phyloP scores from a whole-genome alignment of 2,113 vertebrate species.

The Bos taurus region ARS-UCD2.0 NC_037355.1:5494501-5495000 shows the following conservation, averaged over 20 bases:
- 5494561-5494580: background rate
- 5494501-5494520: background rate
- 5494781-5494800: background rate
- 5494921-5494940: background rate
- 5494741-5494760: background rate
- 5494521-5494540: accelerated
- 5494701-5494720: background rate
- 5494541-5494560: background rate
- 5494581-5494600: background rate
- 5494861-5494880: background rate
- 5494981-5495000: background rate
- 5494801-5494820: background rate
- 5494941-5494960: background rate
- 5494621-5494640: background rate
- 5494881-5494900: background rate
- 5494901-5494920: background rate
- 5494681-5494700: background rate
- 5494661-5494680: background rate
- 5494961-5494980: too few relatives aligned
- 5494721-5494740: background rate
- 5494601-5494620: background rate
- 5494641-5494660: background rate
- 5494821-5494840: background rate
- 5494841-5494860: background rate
- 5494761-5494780: background rate